Conservation (phyloP, 2,113 vertebrate genomes). For the Caretta caretta region DNA sequence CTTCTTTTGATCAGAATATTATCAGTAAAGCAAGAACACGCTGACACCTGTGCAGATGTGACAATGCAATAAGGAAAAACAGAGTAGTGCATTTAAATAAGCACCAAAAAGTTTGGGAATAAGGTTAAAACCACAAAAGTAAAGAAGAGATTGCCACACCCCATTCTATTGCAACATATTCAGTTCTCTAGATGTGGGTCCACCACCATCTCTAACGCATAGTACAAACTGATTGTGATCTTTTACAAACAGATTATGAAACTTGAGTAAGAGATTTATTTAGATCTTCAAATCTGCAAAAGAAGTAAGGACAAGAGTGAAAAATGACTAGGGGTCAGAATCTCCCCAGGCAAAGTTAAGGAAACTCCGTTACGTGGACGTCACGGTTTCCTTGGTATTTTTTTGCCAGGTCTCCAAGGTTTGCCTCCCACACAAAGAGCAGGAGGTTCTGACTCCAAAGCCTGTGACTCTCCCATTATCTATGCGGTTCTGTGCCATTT, state of each 20-base stretch:
- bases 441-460: not conserved
- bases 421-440: not conserved
- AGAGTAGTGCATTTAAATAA: not conserved
- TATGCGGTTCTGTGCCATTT: not conserved
- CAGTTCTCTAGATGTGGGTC: not conserved
- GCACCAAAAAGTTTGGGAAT: not conserved
- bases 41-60: not conserved
- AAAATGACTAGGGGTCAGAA: not conserved
- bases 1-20: not conserved
- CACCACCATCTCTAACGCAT: not conserved
- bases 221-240: not conserved
- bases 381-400: not conserved
- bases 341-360: not conserved
- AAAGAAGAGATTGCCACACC: not conserved
- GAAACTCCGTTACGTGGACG: not conserved
- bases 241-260: not conserved
- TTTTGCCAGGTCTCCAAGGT: rapidly evolving
- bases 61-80: not conserved
- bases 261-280: not conserved
- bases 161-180: not conserved
- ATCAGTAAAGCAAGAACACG: not conserved
- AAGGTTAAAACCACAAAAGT: not conserved
- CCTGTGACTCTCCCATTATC: not conserved
- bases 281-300: not conserved
- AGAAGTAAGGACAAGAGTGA: not conserved